phyloP scores from a whole-genome alignment of 2,888 invertebrate genomes.

The Epinotia ramella region DNA sequence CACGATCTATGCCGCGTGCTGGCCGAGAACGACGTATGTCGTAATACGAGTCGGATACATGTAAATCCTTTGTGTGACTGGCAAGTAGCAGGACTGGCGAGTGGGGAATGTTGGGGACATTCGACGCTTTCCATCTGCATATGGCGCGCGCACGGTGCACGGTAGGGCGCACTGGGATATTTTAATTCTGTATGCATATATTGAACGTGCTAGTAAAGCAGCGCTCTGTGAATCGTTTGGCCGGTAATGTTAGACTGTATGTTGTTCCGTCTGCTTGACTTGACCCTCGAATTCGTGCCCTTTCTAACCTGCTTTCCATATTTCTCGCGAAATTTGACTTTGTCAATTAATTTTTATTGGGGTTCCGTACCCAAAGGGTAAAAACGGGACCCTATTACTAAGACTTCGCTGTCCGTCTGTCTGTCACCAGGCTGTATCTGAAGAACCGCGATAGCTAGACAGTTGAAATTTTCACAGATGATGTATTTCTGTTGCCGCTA shows the following conservation, averaged over 20 bases:
- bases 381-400: no score
- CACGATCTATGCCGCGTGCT: conserved; percentile 63
- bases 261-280: not conserved
- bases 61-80: conserved; percentile 1
- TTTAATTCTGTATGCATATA: conserved; percentile 38
- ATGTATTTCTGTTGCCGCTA: no score
- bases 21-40: conserved; percentile 10
- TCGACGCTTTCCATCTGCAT: conserved; percentile 36
- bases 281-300: not conserved
- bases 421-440: no score
- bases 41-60: not conserved
- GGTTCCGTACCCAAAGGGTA: no score
- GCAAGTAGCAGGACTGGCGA: not conserved
- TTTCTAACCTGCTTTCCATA: not conserved
- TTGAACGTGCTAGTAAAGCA: conserved; percentile 35
- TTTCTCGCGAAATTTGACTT: not conserved
- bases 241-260: not conserved
- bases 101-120: conserved; percentile 41
- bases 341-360: no score
- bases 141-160: conserved; percentile 33
- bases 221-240: not conserved
- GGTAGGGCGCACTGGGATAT: not conserved
- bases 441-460: no score
- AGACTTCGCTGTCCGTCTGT: no score
- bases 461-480: no score